These are phyloP conservation scores for Margarornis squamiger DNA, from an alignment of 2,797 vertebrate species.

Conservation along the genomic window DNA sequence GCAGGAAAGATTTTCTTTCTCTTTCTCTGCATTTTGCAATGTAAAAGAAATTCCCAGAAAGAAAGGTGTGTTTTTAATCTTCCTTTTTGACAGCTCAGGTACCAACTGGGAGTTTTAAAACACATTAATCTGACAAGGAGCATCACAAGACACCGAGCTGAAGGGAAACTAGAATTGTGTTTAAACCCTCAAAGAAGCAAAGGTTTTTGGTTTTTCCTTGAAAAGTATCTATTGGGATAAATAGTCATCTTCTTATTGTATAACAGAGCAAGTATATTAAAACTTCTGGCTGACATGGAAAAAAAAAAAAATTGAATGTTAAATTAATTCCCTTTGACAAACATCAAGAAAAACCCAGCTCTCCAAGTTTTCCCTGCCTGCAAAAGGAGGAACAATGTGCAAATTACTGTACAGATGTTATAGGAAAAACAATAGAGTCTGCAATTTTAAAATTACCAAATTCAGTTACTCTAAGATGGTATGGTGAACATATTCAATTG, in stretches of 20 bases:
- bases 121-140: not conserved
- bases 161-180: not conserved
- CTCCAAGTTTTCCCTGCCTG: not conserved
- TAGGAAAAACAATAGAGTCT: not conserved
- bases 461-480: not conserved
- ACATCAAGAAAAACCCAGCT: not conserved
- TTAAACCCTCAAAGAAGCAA: not conserved
- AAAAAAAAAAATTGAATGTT: not conserved
- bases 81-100: conserved; percentile 7
- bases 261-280: not conserved
- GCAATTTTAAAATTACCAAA: not conserved
- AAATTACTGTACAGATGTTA: not conserved
- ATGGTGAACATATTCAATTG: not conserved
- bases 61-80: not conserved
- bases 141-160: not conserved
- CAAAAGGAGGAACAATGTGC: not conserved
- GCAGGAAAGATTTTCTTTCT: not conserved
- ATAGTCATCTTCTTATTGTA: not conserved
- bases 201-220: not conserved
- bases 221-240: not conserved
- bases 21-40: not conserved
- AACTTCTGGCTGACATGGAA: not conserved
- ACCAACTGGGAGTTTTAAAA: not conserved
- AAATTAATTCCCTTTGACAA: not conserved
- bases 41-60: not conserved